Percentiles rank a stretch among this genome's conserved stretches.
Evolutionary conservation across 2,797 vertebrate genomes (phyloP).

Genomic region (Centroberyx gerrardi): DNA sequence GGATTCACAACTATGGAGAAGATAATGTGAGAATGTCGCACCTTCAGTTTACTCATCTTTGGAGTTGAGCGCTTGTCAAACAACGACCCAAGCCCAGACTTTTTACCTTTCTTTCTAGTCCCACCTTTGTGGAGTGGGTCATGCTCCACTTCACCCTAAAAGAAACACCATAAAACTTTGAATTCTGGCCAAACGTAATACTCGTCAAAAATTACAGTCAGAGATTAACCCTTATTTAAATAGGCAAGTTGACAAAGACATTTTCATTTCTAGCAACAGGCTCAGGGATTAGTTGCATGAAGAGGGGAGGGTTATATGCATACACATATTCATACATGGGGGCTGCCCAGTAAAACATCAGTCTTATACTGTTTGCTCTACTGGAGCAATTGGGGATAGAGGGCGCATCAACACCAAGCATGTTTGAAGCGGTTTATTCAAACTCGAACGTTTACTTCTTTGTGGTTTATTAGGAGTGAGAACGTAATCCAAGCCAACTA

Average conservation of each 20-base stretch:
- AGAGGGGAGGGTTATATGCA: neutral
- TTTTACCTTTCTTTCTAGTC: conserved; percentile 82
- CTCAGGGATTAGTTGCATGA: neutral
- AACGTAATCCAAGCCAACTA: no score
- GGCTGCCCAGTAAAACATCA: neutral
- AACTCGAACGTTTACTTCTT: no score
- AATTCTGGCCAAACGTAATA: neutral
- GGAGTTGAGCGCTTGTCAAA: conserved; percentile 86
- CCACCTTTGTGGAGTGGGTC: conserved; percentile 75
- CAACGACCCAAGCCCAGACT: conserved; percentile 83
- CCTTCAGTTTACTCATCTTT: conserved; percentile 91
- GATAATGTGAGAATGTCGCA: conserved; percentile 69
- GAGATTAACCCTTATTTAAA: neutral
- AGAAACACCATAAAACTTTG: conserved; percentile 12
- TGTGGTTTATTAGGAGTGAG: no score
- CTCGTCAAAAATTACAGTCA: neutral
- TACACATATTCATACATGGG: neutral
- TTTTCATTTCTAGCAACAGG: neutral
- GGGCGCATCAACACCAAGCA: no score
- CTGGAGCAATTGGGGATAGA: neutral
- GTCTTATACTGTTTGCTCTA: neutral
- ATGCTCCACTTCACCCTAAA: conserved; percentile 79
- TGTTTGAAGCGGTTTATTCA: no score
- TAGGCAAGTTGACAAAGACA: neutral
- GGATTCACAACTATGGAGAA: conserved; percentile 20